These are phyloP conservation scores for Serilophus lunatus DNA, from an alignment of 2,113 vertebrate genomes.

Conservation along the genomic window DNA sequence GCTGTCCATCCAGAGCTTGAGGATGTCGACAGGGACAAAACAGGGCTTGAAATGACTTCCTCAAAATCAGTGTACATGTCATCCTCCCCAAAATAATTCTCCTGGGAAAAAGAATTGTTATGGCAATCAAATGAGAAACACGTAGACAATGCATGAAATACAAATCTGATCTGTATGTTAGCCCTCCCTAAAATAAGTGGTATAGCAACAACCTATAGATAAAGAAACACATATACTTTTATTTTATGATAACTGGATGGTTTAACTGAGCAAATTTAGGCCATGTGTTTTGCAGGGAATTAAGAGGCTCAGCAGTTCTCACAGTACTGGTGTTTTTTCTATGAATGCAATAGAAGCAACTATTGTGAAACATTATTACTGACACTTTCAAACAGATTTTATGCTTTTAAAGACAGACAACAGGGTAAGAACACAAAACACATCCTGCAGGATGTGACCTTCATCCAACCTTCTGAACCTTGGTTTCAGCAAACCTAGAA, in stretches of 20 bases:
- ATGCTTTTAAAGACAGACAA: neutral
- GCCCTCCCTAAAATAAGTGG: neutral
- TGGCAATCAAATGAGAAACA: neutral
- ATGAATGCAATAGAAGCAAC: neutral
- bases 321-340: neutral
- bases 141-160: neutral
- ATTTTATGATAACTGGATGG: neutral
- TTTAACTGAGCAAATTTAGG: neutral
- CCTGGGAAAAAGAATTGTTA: conserved; percentile 69
- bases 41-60: conserved; percentile 88
- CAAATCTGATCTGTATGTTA: neutral
- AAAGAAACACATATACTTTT: neutral
- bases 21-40: conserved; percentile 87
- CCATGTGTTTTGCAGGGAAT: neutral
- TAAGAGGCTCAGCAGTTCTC: neutral
- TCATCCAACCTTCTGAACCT: neutral
- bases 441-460: neutral
- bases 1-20: conserved; percentile 93
- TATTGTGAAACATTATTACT: neutral
- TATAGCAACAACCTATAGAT: neutral
- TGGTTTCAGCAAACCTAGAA: neutral
- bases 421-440: neutral
- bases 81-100: conserved; percentile 98
- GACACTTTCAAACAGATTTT: neutral
- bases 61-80: conserved; percentile 99